These are phyloP conservation scores for Solenopsis fugax DNA, from an alignment of 1,140 invertebrate species.

Conservation along the genomic window DNA sequence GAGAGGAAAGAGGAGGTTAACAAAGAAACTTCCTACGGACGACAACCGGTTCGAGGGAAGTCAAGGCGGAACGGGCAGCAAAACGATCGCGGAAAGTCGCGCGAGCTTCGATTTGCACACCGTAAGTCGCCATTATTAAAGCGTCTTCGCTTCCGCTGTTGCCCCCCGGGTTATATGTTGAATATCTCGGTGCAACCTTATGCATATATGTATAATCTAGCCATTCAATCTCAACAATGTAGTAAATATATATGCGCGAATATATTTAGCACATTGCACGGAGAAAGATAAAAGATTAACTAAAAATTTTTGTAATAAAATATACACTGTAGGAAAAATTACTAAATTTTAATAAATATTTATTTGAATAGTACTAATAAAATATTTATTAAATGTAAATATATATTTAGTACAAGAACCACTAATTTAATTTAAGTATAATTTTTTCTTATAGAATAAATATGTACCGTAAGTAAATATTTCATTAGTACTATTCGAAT, in stretches of 20 bases:
- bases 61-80: constrained; percentile 8
- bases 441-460: too few relatives aligned
- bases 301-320: too few relatives aligned
- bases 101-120: constrained; percentile 44
- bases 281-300: neutral
- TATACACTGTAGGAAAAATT: too few relatives aligned
- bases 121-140: constrained; percentile 47
- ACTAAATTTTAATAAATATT: too few relatives aligned
- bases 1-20: constrained; percentile 53
- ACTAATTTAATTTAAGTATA: too few relatives aligned
- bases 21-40: constrained; percentile 40
- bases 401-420: too few relatives aligned
- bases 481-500: too few relatives aligned
- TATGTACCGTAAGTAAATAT: too few relatives aligned
- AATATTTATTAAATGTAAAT: too few relatives aligned
- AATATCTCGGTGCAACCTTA: neutral
- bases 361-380: too few relatives aligned
- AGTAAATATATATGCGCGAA: neutral
- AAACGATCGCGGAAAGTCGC: constrained; percentile 42
- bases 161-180: neutral
- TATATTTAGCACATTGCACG: neutral
- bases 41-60: constrained; percentile 52
- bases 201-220: neutral
- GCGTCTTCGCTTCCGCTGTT: constrained; percentile 4
- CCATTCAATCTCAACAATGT: neutral